Evolutionary conservation across 2,113 vertebrate genomes (phyloP), one percentile per base, ranked within the genome.

Genomic region (Camelus bactrianus): DNA sequence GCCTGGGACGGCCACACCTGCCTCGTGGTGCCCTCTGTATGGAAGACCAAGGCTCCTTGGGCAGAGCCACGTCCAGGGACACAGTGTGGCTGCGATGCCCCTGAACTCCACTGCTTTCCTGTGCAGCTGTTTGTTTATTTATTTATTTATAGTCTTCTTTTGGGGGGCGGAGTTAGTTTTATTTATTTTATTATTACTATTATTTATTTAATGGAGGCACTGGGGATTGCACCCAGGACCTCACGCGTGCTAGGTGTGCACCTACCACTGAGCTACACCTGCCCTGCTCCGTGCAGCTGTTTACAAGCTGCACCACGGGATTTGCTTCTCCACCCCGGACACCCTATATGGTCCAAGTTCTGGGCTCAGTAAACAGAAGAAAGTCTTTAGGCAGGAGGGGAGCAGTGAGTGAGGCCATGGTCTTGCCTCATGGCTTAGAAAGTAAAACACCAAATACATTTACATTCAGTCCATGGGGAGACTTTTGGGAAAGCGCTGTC

Each of bases 51-150:
- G 22, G 35, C 13, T 76, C 26, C 42, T 64, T 52, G 6, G 52
- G 48, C 6, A 3, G 8, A 22, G 56, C 56, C 30, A 62, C 0
- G 0, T 15, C 6, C 14, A n/a, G 0, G 2, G 42, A 46, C 17
- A 11, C 2, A 1, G 28, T 8, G 6, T 3, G 17, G n/a, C 11
- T 8, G 26, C 69, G 50, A 11, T 9, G 11, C 8, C 77, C 17
- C 13, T 4, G 12, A 20, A 10, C 2, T 10, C 32, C 58, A 42
- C 38, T 42, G 5, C 38, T 42, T 42, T 42, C 38, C 35, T 26
- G 56, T 0, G 2, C 10, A 46, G 67, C 30, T 32, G 35, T 35
- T 75, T 88, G 38, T 42, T 42, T 42, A 5, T 42, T 42, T 42
- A 42, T 42, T 42, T 42, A 42, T 42, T 42, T 42, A 42, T 42